Percentiles rank a stretch among this genome's conserved stretches.
Conservation (phyloP, 2,888 invertebrate genomes). For the Epistrophe eligans region DNA sequence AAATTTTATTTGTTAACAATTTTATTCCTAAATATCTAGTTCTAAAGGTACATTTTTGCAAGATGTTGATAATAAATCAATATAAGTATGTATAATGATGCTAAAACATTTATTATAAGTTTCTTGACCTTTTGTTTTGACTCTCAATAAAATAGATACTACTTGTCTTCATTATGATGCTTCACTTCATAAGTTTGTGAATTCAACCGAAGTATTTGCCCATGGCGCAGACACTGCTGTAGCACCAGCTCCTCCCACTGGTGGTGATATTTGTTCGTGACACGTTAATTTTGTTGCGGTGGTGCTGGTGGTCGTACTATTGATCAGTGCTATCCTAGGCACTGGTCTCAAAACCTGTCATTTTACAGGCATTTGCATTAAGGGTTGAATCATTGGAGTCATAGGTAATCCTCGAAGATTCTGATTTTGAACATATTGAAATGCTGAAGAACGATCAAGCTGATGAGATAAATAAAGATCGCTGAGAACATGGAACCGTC, state of each 20-base stretch:
- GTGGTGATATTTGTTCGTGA: slow-evolving; percentile 44
- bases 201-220: slow-evolving; percentile 47
- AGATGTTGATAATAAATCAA: slow-evolving; percentile 5
- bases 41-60: slow-evolving; percentile 61
- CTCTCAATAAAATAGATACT: neutral
- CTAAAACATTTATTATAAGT: slow-evolving; percentile 23
- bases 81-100: slow-evolving; percentile 22
- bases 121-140: neutral
- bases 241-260: neutral
- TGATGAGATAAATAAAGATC: slow-evolving; percentile 83
- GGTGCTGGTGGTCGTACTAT: slow-evolving; percentile 73
- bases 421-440: slow-evolving; percentile 83
- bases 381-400: slow-evolving; percentile 68
- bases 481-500: slow-evolving; percentile 82
- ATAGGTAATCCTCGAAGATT: slow-evolving; percentile 76
- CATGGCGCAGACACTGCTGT: slow-evolving; percentile 2
- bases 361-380: slow-evolving; percentile 80
- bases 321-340: slow-evolving; percentile 81
- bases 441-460: slow-evolving; percentile 82
- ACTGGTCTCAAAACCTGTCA: slow-evolving; percentile 84
- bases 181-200: slow-evolving; percentile 55
- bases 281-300: slow-evolving; percentile 71
- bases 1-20: slow-evolving; percentile 44
- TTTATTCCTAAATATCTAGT: slow-evolving; percentile 47
- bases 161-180: neutral